phyloP scores from a whole-genome alignment of 2,797 vertebrate genomes.

The Tokudaia muenninki region DNA sequence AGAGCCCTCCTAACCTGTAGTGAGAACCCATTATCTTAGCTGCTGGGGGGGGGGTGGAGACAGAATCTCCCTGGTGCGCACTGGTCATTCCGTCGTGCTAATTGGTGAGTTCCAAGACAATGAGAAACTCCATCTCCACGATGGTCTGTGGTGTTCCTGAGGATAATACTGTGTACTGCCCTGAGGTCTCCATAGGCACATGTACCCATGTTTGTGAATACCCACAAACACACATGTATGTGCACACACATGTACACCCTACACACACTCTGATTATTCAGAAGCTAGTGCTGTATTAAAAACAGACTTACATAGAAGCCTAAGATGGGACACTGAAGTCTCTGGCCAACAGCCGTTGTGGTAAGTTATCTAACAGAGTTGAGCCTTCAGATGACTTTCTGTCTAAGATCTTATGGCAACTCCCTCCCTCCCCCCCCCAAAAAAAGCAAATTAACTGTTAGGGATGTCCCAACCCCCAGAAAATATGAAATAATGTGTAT shows the following conservation, averaged over 20 bases:
- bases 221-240: neutral
- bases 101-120: neutral
- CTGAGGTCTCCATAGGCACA: neutral
- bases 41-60: neutral
- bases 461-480: neutral
- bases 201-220: neutral
- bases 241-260: neutral
- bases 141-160: neutral
- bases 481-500: slow-evolving; percentile 1
- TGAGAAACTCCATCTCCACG: neutral
- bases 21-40: neutral
- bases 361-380: neutral
- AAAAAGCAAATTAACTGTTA: neutral
- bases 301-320: neutral
- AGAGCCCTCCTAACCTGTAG: neutral
- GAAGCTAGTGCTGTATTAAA: neutral
- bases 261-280: neutral
- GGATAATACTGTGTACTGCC: neutral
- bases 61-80: neutral
- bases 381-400: slow-evolving; percentile 1
- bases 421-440: too few species aligned
- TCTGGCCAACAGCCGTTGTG: neutral
- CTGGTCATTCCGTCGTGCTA: too few species aligned
- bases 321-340: neutral
- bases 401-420: neutral